Percentiles rank a stretch among this genome's conserved stretches.
Evolutionary conservation across 2,888 invertebrate genomes (phyloP).

Genomic region (Troides aeacus): DNA sequence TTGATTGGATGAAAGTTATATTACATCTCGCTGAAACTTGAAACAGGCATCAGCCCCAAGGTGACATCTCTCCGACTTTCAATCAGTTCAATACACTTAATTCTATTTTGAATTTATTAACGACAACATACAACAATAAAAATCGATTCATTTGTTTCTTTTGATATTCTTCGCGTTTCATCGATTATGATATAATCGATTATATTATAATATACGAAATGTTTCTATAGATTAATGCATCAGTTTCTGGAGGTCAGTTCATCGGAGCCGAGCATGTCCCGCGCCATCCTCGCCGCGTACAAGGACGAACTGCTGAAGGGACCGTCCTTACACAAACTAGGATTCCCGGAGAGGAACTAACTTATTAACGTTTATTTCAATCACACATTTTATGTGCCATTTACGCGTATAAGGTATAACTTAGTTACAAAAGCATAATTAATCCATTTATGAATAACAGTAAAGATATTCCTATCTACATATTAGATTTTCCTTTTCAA

Average conservation of each 20-base stretch:
- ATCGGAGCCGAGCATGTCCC: slow-evolving; percentile 70
- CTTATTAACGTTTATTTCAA: slow-evolving; percentile 14
- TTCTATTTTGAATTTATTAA: too few species aligned
- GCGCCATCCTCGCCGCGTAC: slow-evolving; percentile 71
- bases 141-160: too few species aligned
- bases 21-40: too few species aligned
- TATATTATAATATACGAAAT: neutral
- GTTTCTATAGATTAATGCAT: slow-evolving; percentile 62
- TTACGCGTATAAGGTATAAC: slow-evolving; percentile 30
- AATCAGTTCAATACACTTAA: too few species aligned
- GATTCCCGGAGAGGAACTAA: slow-evolving; percentile 62
- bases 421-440: slow-evolving; percentile 26
- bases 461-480: neutral
- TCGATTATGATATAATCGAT: too few species aligned
- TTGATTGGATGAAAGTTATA: too few species aligned
- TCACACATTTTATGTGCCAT: slow-evolving; percentile 27
- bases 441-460: slow-evolving; percentile 13
- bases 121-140: too few species aligned
- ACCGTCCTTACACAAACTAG: slow-evolving; percentile 60
- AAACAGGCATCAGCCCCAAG: too few species aligned
- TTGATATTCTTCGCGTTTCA: too few species aligned
- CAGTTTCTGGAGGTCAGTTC: slow-evolving; percentile 75
- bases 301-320: slow-evolving; percentile 74
- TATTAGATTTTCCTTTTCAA: neutral
- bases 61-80: too few species aligned